A percentile compares a stretch with the other conserved stretches of the same genome.
phyloP scores from a whole-genome alignment of 2,113 vertebrate genomes.

The Mus spicilegus region DNA sequence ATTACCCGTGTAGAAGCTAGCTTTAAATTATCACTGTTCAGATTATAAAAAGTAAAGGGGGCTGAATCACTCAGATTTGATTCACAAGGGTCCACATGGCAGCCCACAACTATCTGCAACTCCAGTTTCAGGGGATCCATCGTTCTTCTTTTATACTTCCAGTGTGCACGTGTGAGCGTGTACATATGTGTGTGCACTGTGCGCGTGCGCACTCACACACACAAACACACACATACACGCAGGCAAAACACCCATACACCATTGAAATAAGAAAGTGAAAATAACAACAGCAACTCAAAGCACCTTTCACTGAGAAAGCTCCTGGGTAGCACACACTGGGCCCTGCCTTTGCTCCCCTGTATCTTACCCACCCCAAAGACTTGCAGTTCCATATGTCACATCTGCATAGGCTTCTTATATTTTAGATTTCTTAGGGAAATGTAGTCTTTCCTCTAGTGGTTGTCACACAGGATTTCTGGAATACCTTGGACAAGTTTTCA shows the following conservation, averaged over 20 bases:
- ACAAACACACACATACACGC: not conserved
- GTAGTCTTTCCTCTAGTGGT: not conserved
- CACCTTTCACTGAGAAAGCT: no score
- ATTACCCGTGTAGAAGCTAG: not conserved
- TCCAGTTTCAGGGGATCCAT: not conserved
- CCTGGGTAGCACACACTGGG: not conserved
- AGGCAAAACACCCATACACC: not conserved
- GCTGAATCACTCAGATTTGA: not conserved
- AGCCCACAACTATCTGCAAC: not conserved
- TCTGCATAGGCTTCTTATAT: not conserved
- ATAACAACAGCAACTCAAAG: not conserved
- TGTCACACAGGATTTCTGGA: slow-evolving; percentile 8
- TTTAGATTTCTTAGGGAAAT: not conserved
- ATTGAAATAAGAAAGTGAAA: not conserved
- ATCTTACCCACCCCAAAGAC: not conserved
- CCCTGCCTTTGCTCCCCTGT: not conserved
- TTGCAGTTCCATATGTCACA: not conserved
- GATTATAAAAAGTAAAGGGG: not conserved
- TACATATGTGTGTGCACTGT: no score
- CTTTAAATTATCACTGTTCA: not conserved
- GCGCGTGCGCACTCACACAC: no score
- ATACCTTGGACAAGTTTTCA: not conserved
- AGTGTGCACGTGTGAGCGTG: no score
- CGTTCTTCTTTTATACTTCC: not conserved
- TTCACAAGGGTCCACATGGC: not conserved